Conservation (phyloP, 2,113 vertebrate genomes). For the Megaleporinus macrocephalus region DNA sequence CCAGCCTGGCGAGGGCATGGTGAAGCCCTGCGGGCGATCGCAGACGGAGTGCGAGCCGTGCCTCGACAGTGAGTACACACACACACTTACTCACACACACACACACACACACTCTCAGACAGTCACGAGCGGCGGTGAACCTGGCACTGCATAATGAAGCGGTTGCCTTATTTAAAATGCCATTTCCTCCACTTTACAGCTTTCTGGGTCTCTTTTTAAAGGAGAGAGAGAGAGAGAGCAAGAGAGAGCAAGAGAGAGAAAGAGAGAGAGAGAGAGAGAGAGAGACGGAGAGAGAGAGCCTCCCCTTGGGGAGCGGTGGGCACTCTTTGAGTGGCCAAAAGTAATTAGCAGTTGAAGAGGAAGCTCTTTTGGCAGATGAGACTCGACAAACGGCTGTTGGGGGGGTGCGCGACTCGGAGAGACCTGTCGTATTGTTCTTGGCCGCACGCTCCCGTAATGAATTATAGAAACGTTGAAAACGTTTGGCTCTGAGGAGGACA, state of each 20-base stretch:
- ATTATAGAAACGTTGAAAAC: slow-evolving; percentile 4
- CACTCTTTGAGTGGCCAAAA: slow-evolving; percentile 16
- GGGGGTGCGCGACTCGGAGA: not conserved
- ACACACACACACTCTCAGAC: slow-evolving; percentile 14
- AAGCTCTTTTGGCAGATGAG: slow-evolving; percentile 43
- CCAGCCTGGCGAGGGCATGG: slow-evolving; percentile 87
- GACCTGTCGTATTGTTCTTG: slow-evolving; percentile 7
- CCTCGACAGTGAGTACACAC: slow-evolving; percentile 89
- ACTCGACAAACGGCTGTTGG: slow-evolving; percentile 8
- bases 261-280: too few relatives aligned
- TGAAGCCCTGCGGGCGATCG: slow-evolving; percentile 79
- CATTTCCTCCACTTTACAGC: not conserved
- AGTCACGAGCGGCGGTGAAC: not conserved
- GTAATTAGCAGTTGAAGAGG: slow-evolving; percentile 40
- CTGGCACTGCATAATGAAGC: slow-evolving; percentile 27
- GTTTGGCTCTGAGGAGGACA: not conserved
- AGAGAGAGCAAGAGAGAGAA: too few relatives aligned
- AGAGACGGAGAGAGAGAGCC: slow-evolving; percentile 12
- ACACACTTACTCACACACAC: slow-evolving; percentile 54
- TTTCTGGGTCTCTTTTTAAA: slow-evolving; percentile 16
- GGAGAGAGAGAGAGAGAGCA: slow-evolving; percentile 9
- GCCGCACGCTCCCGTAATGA: slow-evolving; percentile 7
- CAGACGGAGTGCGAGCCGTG: slow-evolving; percentile 90
- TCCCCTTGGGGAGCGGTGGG: not conserved
- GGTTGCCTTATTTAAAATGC: slow-evolving; percentile 35